These are phyloP conservation scores for Paelopatides confundens DNA, from an alignment of 53 echinoderm and acorn worm species.

Conservation along the genomic window DNA sequence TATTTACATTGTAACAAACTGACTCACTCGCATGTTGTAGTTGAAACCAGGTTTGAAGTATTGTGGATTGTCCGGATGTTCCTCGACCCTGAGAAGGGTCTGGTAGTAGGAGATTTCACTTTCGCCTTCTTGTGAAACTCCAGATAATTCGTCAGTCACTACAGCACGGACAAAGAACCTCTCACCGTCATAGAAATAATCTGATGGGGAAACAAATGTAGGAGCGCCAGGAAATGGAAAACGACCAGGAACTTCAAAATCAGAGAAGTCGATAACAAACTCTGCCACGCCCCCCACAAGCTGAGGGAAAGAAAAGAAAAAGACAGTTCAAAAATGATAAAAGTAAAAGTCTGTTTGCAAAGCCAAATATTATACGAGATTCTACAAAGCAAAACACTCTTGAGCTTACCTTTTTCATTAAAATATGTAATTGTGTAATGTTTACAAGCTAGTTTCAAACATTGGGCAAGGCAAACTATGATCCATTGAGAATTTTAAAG, in stretches of 20 bases:
- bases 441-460: too few species aligned
- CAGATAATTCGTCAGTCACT: slow-evolving; percentile 70
- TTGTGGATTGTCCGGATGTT: slow-evolving; percentile 52
- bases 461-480: too few species aligned
- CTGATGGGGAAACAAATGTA: background rate
- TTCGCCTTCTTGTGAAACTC: slow-evolving; percentile 46
- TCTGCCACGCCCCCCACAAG: background rate
- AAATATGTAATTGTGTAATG: too few species aligned
- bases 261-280: background rate
- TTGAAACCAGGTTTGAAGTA: slow-evolving; percentile 67
- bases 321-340: background rate
- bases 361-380: too few species aligned
- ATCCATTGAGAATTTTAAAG: too few species aligned
- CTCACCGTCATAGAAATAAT: background rate
- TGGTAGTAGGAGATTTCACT: slow-evolving; percentile 2
- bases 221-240: background rate
- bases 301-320: background rate
- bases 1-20: too few species aligned
- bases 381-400: too few species aligned
- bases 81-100: slow-evolving; percentile 53
- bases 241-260: background rate
- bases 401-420: too few species aligned
- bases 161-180: slow-evolving; percentile 19
- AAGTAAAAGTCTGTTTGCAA: background rate
- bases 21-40: slow-evolving; percentile 65